Evolutionary conservation across 2,797 vertebrate genomes (phyloP), one percentile per base, ranked within the genome.

Genomic region (Hipposideros larvatus): DNA sequence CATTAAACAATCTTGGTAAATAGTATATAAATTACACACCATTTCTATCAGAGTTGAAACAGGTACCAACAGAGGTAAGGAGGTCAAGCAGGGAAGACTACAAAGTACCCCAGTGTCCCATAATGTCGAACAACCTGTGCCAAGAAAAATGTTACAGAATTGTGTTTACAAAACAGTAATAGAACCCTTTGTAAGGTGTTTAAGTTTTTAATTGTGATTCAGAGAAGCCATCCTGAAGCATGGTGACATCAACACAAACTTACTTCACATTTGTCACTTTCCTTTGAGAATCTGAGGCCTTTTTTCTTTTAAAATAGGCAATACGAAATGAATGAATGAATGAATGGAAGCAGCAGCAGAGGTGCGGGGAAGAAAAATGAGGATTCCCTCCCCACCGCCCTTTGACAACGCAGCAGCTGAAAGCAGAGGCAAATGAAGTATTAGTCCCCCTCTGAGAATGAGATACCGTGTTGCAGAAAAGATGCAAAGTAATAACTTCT

Each of bases 1-100:
- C 26, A 11, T 46, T 95, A 95, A 96, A 77, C 21, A 68, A 83
- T 68, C 28, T 48, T 75, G 46, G n/a, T 48, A 87, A 87, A 86
- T 28, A 75, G 5, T 65, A 61, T 59, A 86, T 86, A 96, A 95
- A 74, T 91, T 46, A 86, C 79, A 93, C 1, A 78, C 1, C 9
- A n/a, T 91, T 96, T 86, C 26, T 73, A 77, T 61, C 14, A 66
- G 19, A 14, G 10, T 51, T 95, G 21, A 96, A 82, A 75, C 57
- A 65, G 34, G 8, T 63, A 16, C 28, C 14, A 51, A 1, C 37
- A 90, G n/a, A 92, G 34, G 79, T 4, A 78, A 48, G 1, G 28
- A 31, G 65, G 26, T 2, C 51, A 91, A 86, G 19, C 11, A 26
- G 21, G 19, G 28, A 22, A 65, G n/a, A 61, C 63, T 65, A 51